Base-by-base conservation (phyloP, 2,113 vertebrate species). In the Oreochromis tanganicae region DNA sequence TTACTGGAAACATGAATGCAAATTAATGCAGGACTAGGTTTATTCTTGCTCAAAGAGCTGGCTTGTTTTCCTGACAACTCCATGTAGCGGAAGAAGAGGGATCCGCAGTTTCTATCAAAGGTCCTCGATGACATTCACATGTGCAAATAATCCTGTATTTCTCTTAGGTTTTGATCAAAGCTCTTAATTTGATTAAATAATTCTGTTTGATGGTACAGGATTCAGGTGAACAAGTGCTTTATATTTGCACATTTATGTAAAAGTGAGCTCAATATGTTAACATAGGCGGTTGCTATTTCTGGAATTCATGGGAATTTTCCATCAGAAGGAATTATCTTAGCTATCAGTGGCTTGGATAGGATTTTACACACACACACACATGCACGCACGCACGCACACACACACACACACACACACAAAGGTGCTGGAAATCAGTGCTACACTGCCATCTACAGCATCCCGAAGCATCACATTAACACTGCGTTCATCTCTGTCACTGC, bases 381-480 rank as follows among this genome's bases (percentile, higher is more conserved):
- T 8, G 8, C 48, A 17, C 48, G 9, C 17, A 19, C 50, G 78
- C 34, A 84, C 9, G 73, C 11, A 75, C 63, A 85, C 24, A 68
- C 19, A 79, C 11, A 34, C 19, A 84, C 38, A 85, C 12, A 83
- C 16, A 80, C 63, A 86, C 29, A 79, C 11, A 78, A 8, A 61
- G 29, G 55, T 59, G 80, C 78, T 83, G 41, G 50, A 90, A 84
- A 85, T 87, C 55, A 84, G 91, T 87, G 85, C 89, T 82, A 83
- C 92, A 94, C 93, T 94, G 95, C 94, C 94, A 91, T 87, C 93
- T 95, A 92, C 87, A 91, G 94, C 16, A 61, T 68, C 36, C 84
- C 85, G 46, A 54, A 81, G 79, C 81, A 75, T 83, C 79, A 88
- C 24, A 54, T 4, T n/a, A 61, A 43, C 80, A 55, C 16, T 68